These are phyloP conservation scores for Phrynocephalus vlangalii DNA, from an alignment of 2,797 vertebrate genomes.

Conservation along the genomic window DNA sequence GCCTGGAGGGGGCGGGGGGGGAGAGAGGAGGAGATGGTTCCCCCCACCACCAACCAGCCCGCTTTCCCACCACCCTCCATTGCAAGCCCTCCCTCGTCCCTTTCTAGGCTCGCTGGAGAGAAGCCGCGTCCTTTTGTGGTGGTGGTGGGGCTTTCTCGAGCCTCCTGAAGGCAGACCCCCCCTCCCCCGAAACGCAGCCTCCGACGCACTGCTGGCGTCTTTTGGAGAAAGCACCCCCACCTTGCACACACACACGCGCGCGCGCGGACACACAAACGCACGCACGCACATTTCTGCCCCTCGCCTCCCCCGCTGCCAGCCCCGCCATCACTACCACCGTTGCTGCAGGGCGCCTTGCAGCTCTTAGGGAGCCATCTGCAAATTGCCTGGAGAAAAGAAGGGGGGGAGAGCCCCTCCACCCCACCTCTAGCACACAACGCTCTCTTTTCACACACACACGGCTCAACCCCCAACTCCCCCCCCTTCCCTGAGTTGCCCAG, in stretches of 20 bases:
- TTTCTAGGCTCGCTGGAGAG: background rate
- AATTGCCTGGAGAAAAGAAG: background rate
- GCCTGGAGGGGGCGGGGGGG: slow-evolving; percentile 32
- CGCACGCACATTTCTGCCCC: background rate
- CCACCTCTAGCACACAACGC: rapidly evolving
- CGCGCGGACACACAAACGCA: background rate
- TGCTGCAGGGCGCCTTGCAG: no score
- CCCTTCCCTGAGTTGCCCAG: background rate
- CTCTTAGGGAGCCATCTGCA: background rate
- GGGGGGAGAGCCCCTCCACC: background rate
- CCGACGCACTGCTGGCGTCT: no score
- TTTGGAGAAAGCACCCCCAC: background rate
- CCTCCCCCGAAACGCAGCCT: no score
- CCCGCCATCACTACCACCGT: background rate
- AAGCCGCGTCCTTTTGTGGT: background rate
- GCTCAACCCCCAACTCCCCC: background rate
- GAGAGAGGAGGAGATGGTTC: background rate
- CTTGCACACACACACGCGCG: background rate
- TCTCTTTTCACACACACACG: no score
- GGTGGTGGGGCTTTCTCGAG: background rate
- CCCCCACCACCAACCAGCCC: background rate
- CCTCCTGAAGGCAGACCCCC: no score
- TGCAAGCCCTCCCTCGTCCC: background rate
- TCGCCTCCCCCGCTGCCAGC: no score
- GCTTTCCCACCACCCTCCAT: background rate